Evolutionary conservation across 2,113 vertebrate species (phyloP).

Genomic region (Arvicanthis niloticus): DNA sequence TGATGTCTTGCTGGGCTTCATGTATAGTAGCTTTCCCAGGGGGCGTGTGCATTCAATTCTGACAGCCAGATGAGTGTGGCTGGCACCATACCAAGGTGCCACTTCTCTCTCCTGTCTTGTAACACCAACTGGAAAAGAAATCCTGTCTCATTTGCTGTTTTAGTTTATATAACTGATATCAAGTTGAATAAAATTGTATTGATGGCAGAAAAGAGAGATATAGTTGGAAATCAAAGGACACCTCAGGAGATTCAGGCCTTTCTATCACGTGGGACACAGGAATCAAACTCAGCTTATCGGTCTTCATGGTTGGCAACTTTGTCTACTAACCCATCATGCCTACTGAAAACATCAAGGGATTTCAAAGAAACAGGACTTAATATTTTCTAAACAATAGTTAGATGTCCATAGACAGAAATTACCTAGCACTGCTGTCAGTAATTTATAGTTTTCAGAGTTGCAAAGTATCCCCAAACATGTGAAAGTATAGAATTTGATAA

Average conservation of each 20-base stretch:
- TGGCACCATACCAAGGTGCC: no score
- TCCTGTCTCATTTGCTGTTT: no score
- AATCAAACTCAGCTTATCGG: neutral
- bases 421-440: neutral
- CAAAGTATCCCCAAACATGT: neutral
- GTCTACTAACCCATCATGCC: fast-evolving
- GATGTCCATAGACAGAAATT: neutral
- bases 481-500: neutral
- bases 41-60: no score
- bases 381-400: neutral
- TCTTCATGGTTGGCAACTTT: neutral
- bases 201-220: no score
- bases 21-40: no score
- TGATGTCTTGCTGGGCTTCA: no score
- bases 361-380: neutral
- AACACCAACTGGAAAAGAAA: no score
- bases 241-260: neutral
- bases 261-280: no score
- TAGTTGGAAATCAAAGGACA: neutral
- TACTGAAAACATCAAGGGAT: neutral
- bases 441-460: neutral
- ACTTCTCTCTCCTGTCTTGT: no score
- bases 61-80: no score
- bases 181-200: no score
- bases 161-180: no score